These are phyloP conservation scores for Passer domesticus DNA, from an alignment of 2,113 vertebrate species.

Conservation along the genomic window DNA sequence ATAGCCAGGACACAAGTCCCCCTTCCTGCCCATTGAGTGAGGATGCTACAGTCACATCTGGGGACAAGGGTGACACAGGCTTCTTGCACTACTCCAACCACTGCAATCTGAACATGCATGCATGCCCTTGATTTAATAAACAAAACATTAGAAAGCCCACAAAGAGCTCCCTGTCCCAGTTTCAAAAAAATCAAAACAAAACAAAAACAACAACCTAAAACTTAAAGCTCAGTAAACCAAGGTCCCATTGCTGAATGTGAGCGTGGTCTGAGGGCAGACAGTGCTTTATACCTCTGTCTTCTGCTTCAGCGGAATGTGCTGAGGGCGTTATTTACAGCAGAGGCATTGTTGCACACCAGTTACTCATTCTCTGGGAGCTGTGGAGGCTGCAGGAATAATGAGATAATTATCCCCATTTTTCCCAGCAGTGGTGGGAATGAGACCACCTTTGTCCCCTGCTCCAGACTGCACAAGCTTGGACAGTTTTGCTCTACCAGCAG, in stretches of 20 bases:
- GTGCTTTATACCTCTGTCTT: not conserved
- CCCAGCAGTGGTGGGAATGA: slow-evolving; percentile 22
- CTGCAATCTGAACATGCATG: not conserved
- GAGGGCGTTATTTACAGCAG: slow-evolving; percentile 47
- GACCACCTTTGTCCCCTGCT: not conserved
- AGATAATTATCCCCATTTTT: slow-evolving; percentile 42
- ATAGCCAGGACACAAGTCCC: not conserved
- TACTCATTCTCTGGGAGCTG: slow-evolving; percentile 25
- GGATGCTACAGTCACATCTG: not conserved
- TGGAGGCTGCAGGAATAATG: slow-evolving; percentile 59
- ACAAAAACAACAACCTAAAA: not conserved
- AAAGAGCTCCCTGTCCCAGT: not conserved
- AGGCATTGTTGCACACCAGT: slow-evolving; percentile 47
- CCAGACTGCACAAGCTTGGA: not conserved
- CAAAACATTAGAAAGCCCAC: not conserved
- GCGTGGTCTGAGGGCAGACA: not conserved
- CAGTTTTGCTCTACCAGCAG: not conserved
- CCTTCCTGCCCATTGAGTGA: not conserved
- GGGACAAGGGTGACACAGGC: not conserved
- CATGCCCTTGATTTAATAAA: not conserved
- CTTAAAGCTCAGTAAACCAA: slow-evolving; percentile 23
- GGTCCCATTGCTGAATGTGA: not conserved
- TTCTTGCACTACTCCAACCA: not conserved
- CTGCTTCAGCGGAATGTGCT: slow-evolving; percentile 37
- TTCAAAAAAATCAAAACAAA: not conserved